These are phyloP conservation scores for Intellagama lesueurii DNA, from an alignment of 2,797 vertebrate genomes.

Conservation along the genomic window DNA sequence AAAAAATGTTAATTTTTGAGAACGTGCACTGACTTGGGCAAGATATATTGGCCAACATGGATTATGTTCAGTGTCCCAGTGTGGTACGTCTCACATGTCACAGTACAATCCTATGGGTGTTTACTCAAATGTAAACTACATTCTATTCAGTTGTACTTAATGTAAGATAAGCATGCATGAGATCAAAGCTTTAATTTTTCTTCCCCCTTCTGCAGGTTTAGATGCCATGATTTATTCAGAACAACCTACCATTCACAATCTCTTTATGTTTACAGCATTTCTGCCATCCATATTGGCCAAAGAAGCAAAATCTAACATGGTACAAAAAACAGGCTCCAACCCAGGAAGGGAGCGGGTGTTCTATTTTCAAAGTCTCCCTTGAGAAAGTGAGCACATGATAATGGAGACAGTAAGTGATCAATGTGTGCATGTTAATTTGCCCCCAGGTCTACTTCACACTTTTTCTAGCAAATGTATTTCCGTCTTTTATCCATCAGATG, in stretches of 20 bases:
- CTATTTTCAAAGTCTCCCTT: background rate
- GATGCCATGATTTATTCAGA: background rate
- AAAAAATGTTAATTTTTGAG: slow-evolving; percentile 32
- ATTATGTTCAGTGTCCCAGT: slow-evolving; percentile 5
- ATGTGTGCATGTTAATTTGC: background rate
- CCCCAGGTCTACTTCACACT: background rate
- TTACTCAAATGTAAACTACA: background rate
- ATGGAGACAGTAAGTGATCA: background rate
- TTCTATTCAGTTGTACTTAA: background rate
- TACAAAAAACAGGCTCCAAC: background rate
- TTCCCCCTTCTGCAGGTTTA: background rate
- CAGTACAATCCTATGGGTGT: background rate
- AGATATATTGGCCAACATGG: background rate
- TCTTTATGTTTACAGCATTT: background rate
- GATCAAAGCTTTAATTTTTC: background rate
- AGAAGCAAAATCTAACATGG: background rate
- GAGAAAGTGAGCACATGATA: background rate
- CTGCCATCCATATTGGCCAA: background rate
- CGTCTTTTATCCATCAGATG: no score
- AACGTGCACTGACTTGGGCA: slow-evolving; percentile 38
- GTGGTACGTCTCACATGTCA: background rate
- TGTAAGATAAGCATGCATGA: background rate
- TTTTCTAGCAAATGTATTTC: background rate
- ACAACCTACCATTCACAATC: background rate
- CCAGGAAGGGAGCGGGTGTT: background rate